These are phyloP conservation scores for Ladona fulva DNA, from an alignment of 1,140 invertebrate genomes.

Conservation along the genomic window DNA sequence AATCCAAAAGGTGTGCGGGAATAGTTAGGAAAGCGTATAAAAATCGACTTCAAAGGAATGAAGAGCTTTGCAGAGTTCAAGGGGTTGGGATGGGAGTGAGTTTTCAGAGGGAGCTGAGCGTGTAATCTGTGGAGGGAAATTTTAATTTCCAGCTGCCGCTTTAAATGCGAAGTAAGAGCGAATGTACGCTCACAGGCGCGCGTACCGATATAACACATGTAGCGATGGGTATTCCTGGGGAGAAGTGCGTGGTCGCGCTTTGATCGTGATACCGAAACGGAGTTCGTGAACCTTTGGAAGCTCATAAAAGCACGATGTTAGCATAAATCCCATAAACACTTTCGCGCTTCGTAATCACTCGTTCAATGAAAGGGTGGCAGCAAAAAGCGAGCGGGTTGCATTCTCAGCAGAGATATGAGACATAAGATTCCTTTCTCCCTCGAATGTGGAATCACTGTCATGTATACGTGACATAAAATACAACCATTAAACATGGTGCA, in stretches of 20 bases:
- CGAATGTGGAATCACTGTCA: too few species aligned
- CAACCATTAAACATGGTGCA: too few species aligned
- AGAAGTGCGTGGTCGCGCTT: neutral
- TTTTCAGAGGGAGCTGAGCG: neutral
- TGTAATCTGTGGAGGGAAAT: neutral
- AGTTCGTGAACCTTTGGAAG: neutral
- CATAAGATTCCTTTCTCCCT: too few species aligned
- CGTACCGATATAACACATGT: neutral
- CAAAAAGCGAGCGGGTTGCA: too few species aligned
- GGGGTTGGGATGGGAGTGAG: neutral
- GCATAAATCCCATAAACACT: too few species aligned
- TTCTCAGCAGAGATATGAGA: too few species aligned
- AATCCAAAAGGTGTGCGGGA: neutral
- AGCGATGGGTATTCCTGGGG: neutral
- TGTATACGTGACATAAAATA: too few species aligned
- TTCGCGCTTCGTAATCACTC: too few species aligned
- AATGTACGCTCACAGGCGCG: neutral
- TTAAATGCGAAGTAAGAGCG: neutral
- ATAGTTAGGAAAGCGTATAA: slow-evolving; percentile 2
- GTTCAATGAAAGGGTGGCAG: too few species aligned
- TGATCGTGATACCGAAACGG: neutral
- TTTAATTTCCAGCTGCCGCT: neutral
- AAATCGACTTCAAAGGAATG: slow-evolving; percentile 1
- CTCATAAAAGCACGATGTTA: neutral
- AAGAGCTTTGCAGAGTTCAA: neutral